Base-by-base conservation (phyloP, 1,140 invertebrate species). In the Camponotus pennsylvanicus region DNA sequence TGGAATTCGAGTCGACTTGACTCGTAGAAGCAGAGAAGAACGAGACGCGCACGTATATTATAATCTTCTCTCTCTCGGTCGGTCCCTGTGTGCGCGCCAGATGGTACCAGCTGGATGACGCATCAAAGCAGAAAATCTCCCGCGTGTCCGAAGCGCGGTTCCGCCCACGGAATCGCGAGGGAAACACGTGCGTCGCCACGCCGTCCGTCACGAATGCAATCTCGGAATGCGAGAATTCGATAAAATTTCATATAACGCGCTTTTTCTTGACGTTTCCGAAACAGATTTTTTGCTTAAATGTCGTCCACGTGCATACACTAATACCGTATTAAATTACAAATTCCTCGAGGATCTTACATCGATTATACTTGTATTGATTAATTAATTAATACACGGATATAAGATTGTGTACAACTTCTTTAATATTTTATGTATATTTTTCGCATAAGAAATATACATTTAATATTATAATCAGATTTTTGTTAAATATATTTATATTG, bases 51-150 rank as follows among this genome's bases (percentile, higher is more conserved):
- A 27, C 42, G 71, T 49, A 40, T 80, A 85, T 86, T 89, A 89
- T 88, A 92, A 91, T 91, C 55, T 57, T 83, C 79, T 83, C 42
- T 83, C 42, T 71, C 73, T 61, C 52, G 83, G 85, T 34, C 86
- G 87, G 86, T 87, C 86, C 80, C 79, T 73, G 79, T 32, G 66
- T 91, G 92, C 87, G 42, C 90, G 86, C 90, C 91, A 92, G 91
- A 92, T 92, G 91, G 91, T 91, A 87, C 87, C 87, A 90, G 86
- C 85, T 86, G 90, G 85, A 90, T 92, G 91, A 90, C 87, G 89
- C 86, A 89, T 75, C 87, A 75, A 86, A 67, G 71, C 85, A 83
- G 85, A 90, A 90, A 90, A 88, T 88, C 89, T 91, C 78, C 70
- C 85, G 77, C 45, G 90, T 89, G 84, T 79, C 55, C 86, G 85